Base-by-base conservation (phyloP, 2,797 vertebrate species). In the Gobio occitaniae region DNA sequence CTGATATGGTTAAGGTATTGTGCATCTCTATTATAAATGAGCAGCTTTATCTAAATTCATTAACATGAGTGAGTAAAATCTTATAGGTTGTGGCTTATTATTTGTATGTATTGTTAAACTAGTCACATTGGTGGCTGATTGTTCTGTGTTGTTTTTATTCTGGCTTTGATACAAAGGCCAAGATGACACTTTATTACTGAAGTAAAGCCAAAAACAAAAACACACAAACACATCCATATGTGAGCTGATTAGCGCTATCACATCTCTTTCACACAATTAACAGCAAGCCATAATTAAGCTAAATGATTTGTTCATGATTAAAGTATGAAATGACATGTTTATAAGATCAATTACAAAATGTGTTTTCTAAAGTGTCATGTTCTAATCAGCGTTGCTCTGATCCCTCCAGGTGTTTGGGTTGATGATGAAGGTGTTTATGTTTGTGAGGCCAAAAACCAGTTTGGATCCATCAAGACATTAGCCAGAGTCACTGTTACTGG, bases 361-460 rank as follows among this genome's bases (percentile, higher is more conserved):
- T 38, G 52, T 19, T 3, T 47, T 59, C 15, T 13, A 41, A 41
- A 41, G 41, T 41, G n/a, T 38, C 44, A 32, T n/a, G n/a, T 84
- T 79, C 41, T 71, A 79, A 71, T 63, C 29, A 79, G 25, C 21
- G 2, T 71, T n/a, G 4, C 3, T 76, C 21, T 41, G 21, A 54
- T 77, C 41, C 21, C 54, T 86, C 3, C 91, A 99, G 97, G 93
- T 71, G 94, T 94, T 80, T 95, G 95, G 6, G 91, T 96, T 21
- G 95, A 97, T 80, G 96, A 98, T 90, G 95, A 97, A 85, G 96
- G 94, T 0, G 0, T 89, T 4, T 99, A 98, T 29, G 47, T 96
- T 85, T 98, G 97, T 0, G 95, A 98, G 90, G 97, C 97, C 61
- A 92, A 93, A 69, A 99, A 99, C 0, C 92, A 94, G 79, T 98